phyloP scores from a whole-genome alignment of 2,888 invertebrate genomes.

The Panorpa germanica region DNA sequence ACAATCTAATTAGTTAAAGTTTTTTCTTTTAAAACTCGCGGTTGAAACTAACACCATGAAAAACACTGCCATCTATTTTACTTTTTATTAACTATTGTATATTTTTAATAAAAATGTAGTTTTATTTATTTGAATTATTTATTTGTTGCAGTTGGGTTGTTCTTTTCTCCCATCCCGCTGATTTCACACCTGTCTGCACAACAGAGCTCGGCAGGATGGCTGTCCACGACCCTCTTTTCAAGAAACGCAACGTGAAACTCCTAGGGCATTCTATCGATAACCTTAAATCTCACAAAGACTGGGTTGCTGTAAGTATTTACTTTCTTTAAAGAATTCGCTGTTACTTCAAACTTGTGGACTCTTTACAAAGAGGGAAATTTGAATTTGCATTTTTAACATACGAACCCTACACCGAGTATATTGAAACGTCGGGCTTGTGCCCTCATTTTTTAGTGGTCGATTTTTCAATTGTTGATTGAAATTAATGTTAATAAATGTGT shows the following conservation, averaged over 20 bases:
- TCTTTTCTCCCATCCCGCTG: slow-evolving; percentile 74
- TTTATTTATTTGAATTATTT: slow-evolving; percentile 6
- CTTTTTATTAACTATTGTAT: too few relatives aligned
- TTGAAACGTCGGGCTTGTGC: too few relatives aligned
- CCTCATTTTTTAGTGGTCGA: too few relatives aligned
- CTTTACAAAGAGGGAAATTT: too few relatives aligned
- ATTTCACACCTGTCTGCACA: slow-evolving; percentile 81
- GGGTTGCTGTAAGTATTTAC: slow-evolving; percentile 39
- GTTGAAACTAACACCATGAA: too few relatives aligned
- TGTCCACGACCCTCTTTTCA: slow-evolving; percentile 46
- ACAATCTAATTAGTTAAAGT: too few relatives aligned
- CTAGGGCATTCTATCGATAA: slow-evolving; percentile 66
- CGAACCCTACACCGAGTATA: too few relatives aligned
- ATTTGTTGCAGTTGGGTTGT: slow-evolving; percentile 53
- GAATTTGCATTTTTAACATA: too few relatives aligned
- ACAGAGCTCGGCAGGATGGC: slow-evolving; percentile 66
- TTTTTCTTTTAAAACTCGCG: too few relatives aligned
- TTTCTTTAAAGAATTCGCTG: not conserved
- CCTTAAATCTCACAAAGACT: slow-evolving; percentile 50
- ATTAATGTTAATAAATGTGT: too few relatives aligned
- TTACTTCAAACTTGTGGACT: not conserved
- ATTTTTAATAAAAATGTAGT: slow-evolving; percentile 1
- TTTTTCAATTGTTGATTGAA: not conserved
- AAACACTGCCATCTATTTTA: too few relatives aligned
- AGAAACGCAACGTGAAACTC: slow-evolving; percentile 51